Base-by-base conservation (phyloP, 2,888 invertebrate species). In the Thymelicus sylvestris region DNA sequence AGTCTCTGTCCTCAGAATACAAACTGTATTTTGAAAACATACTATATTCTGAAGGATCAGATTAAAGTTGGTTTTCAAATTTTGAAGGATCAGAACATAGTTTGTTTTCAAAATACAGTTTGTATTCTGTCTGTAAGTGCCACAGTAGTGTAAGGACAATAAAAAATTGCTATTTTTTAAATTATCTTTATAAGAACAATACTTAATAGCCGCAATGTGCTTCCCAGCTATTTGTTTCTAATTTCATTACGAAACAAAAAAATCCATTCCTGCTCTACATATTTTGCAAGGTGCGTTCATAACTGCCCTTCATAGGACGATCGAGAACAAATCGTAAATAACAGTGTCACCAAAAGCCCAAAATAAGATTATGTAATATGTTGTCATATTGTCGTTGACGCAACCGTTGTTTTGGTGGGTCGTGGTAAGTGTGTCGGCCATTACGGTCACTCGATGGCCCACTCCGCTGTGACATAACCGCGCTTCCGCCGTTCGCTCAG, bases 391-490 rank as follows among this genome's bases (percentile, higher is more conserved):
- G 76, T 75, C 75, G 84, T 86, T 91, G 91, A 90, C 90, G 92
- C 90, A 91, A 92, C 85, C 82, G 82, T 86, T 91, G 90, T 91
- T 91, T 91, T 91, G 89, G 88, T 89, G 86, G 89, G 88, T 89
- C 90, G 90, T 83, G 85, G 87, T 90, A 93, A 93, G 91, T 92
- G 86, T 92, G 92, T 85, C 92, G 89, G 83, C 82, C 86, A 92
- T 91, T 88, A 85, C 92, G 92, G 91, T 91, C 91, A 90, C 85
- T 83, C 84, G 88, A 86, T 92, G 92, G 87, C 92, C 92, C 89
- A 92, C 84, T 90, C 85, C 81, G 84, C 83, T 75, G 79, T 93
- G 92, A 92, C 90, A 91, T 92, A 93, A 93, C 87, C 67, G 80
- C 84, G 90, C 91, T 92, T 92, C 91, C 92, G 91, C 90, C 85